Base-by-base conservation (phyloP, 2,113 vertebrate species). In the Gobius niger region DNA sequence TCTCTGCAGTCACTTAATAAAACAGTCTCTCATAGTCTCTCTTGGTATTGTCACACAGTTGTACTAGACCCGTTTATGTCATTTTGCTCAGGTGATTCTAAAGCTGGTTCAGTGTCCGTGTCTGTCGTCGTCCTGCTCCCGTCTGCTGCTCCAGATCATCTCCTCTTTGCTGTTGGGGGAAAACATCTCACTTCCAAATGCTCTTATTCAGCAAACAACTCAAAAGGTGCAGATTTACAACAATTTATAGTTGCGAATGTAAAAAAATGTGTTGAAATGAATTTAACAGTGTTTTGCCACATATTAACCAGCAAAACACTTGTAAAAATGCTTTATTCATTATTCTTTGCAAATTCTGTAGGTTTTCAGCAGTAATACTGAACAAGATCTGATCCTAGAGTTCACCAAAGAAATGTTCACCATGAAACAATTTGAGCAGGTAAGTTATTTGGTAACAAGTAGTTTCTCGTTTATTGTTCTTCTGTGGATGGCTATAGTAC, bases 401-500 rank as follows among this genome's bases (percentile, higher is more conserved):
- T 99, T 99, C 83, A 93, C 95, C 1, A 94, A 96, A 89, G 88
- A 92, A 2, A 94, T 97, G 94, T 98, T 99, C 82, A 67, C 85
- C 63, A 96, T 99, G 96, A 91, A 93, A 47, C 92, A 94, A 18
- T 99, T 99, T 93, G 98, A 99, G 68, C 95, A 89, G 94, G 98
- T 97, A 84, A 72, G 90, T 56, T 7, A 0, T 2, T 7, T 0
- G 15, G 1, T 4, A 16, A 44, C 24, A 4, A 0, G 10, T 16
- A 2, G 4, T 15, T 19, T 6, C 13, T 6, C 12, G 44, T 54
- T 5, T 3, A 51, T 2, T 6, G 11, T 12, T 5, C 46, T 15
- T 7, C 0, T 0, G 3, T 60, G 1, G 10, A 1, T 10, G 14
- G 65, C 11, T 49, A 8, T 44, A n/a, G n/a, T n/a, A 3, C 15